These are phyloP conservation scores for Sycon ciliatum DNA, from an alignment of 37 sponge, comb jelly and placozoan genomes.

Conservation along the genomic window DNA sequence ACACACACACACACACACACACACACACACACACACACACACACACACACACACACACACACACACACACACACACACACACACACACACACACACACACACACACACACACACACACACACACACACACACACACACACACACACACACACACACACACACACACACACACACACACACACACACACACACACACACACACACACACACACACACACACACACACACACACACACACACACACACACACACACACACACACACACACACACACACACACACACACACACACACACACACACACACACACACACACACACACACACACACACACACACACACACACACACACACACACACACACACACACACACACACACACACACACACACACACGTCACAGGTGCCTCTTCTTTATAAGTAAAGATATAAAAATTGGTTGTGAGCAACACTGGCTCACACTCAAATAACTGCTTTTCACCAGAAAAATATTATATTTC, in stretches of 20 bases:
- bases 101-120: conserved; percentile 37
- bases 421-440: too few species aligned
- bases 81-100: conserved; percentile 37
- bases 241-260: conserved; percentile 21
- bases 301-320: conserved; percentile 24
- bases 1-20: conserved; percentile 24
- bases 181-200: not conserved
- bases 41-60: conserved; percentile 24
- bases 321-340: conserved; percentile 24
- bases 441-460: too few species aligned
- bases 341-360: conserved; percentile 24
- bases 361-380: conserved; percentile 24
- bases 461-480: too few species aligned
- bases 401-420: too few species aligned
- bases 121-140: conserved; percentile 33
- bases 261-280: conserved; percentile 26
- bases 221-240: conserved; percentile 12
- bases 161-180: conserved; percentile 19
- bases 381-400: conserved; percentile 24
- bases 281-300: conserved; percentile 23
- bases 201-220: not conserved
- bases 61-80: conserved; percentile 28
- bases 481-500: too few species aligned
- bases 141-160: conserved; percentile 24
- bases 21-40: conserved; percentile 24